phyloP scores from a whole-genome alignment of 2,113 vertebrate species.

The Myrmophylax atrothorax region DNA sequence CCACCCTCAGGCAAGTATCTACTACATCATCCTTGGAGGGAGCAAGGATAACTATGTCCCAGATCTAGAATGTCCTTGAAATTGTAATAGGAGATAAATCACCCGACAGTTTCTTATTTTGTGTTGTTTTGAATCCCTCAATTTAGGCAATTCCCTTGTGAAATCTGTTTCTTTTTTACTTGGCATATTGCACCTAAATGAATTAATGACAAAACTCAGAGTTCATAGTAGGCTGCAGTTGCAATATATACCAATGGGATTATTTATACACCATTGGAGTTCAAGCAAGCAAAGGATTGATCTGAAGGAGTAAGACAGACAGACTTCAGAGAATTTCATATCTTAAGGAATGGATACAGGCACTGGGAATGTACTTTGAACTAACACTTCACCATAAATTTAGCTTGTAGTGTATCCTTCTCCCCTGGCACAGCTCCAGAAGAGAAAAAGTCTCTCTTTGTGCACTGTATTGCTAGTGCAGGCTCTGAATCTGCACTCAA shows the following conservation, averaged over 20 bases:
- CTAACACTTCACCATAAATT: neutral
- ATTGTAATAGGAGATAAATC: neutral
- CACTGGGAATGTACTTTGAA: neutral
- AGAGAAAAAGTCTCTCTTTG: neutral
- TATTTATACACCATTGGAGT: neutral
- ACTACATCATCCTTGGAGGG: neutral
- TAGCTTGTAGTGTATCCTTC: neutral
- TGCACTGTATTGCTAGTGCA: neutral
- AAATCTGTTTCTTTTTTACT: neutral
- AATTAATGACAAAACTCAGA: neutral
- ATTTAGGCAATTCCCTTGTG: neutral
- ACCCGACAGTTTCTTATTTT: neutral
- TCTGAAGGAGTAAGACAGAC: neutral
- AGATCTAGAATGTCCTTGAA: neutral
- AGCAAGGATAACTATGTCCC: neutral
- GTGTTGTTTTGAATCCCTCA: neutral
- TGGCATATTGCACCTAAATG: neutral
- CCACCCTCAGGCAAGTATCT: neutral
- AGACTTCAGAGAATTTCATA: neutral
- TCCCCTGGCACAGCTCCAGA: neutral
- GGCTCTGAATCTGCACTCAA: neutral
- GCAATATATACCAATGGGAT: constrained; percentile 11
- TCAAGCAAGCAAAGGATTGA: neutral
- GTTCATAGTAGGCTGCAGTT: neutral
- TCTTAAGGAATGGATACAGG: neutral